These are phyloP conservation scores for Drosophila setifemur DNA, from an alignment of 1,140 invertebrate species.

Conservation along the genomic window DNA sequence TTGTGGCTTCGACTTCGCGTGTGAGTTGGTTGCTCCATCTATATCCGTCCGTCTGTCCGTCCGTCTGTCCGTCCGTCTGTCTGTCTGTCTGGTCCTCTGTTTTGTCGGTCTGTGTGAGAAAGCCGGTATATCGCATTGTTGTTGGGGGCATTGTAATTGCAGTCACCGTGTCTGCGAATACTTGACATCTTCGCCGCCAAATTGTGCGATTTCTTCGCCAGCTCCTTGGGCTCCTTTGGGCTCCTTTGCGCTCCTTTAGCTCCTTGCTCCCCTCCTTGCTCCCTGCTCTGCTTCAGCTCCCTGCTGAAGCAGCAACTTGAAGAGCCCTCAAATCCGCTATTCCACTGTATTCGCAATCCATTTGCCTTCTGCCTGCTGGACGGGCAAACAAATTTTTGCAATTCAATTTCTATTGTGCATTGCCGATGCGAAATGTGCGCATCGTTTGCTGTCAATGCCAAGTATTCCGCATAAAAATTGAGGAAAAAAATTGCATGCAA, in stretches of 20 bases:
- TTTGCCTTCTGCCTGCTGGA: slow-evolving; percentile 49
- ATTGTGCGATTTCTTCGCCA: slow-evolving; percentile 69
- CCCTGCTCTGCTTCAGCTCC: background rate
- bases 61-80: slow-evolving; percentile 1
- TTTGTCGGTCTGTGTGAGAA: slow-evolving; percentile 1
- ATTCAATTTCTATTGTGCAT: slow-evolving; percentile 77
- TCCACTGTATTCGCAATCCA: slow-evolving; percentile 22
- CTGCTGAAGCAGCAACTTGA: slow-evolving; percentile 50
- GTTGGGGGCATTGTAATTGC: slow-evolving; percentile 59
- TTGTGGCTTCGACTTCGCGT: background rate
- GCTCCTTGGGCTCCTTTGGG: background rate
- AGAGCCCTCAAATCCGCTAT: slow-evolving; percentile 34
- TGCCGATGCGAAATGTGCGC: slow-evolving; percentile 56
- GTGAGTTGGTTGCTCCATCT: too few species aligned
- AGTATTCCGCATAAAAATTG: slow-evolving; percentile 75
- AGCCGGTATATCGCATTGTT: slow-evolving; percentile 55
- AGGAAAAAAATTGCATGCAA: slow-evolving; percentile 81
- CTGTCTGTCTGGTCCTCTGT: background rate
- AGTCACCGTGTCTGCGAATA: slow-evolving; percentile 65
- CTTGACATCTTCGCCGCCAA: slow-evolving; percentile 79
- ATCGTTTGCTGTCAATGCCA: slow-evolving; percentile 75
- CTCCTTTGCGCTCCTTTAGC: background rate
- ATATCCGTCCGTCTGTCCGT: slow-evolving; percentile 4
- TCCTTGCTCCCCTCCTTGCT: background rate
- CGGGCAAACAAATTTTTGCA: slow-evolving; percentile 78